Conservation (phyloP, 2,113 vertebrate species). For the Acanthisitta chloris region DNA sequence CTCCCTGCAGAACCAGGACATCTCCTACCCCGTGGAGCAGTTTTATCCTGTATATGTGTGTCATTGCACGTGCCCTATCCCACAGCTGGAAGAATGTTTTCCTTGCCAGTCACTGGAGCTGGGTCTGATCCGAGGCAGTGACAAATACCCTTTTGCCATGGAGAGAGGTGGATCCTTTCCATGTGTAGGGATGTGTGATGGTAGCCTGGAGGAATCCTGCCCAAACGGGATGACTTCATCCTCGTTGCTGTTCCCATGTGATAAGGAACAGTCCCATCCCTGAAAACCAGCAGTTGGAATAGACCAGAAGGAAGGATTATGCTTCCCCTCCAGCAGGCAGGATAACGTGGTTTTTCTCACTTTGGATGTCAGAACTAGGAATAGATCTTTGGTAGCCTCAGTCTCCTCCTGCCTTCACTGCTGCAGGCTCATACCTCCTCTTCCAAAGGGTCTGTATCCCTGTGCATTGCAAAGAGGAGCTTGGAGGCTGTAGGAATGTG, state of each 20-base stretch:
- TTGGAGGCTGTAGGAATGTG: background rate
- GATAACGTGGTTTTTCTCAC: background rate
- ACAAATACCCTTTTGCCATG: background rate
- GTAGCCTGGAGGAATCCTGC: background rate
- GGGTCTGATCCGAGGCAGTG: background rate
- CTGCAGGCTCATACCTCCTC: background rate
- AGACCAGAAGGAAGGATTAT: background rate
- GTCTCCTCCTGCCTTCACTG: background rate
- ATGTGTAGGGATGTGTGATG: rapidly evolving
- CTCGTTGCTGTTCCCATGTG: background rate
- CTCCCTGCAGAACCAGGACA: too few species aligned
- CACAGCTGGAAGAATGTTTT: background rate
- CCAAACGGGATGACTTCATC: background rate
- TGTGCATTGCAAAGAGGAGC: background rate
- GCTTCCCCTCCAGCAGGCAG: conserved; percentile 14
- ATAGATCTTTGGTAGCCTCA: background rate
- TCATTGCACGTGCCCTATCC: background rate
- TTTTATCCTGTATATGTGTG: background rate
- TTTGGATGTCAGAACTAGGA: conserved; percentile 10
- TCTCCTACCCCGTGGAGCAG: background rate
- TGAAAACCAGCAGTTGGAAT: background rate
- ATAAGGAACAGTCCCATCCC: background rate
- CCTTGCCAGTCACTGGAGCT: background rate
- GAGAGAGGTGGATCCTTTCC: background rate
- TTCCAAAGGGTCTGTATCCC: background rate